Percentiles rank a stretch among this genome's conserved stretches.
phyloP scores from a whole-genome alignment of 2,113 vertebrate species.

The Anhinga anhinga region DNA sequence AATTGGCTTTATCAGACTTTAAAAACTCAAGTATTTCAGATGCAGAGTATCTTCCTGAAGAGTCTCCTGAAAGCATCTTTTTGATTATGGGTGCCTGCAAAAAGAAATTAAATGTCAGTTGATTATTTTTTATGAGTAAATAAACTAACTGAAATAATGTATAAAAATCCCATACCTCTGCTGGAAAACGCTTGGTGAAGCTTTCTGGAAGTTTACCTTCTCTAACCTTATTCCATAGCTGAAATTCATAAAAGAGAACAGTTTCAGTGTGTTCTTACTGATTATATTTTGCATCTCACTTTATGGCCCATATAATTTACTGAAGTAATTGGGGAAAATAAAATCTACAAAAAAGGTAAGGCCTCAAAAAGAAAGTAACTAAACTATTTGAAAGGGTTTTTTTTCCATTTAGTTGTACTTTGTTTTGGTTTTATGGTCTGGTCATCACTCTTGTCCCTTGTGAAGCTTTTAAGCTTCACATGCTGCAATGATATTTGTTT shows the following conservation, averaged over 20 bases:
- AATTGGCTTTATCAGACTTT: neutral
- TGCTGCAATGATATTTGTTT: neutral
- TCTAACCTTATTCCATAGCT: neutral
- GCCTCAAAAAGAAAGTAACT: neutral
- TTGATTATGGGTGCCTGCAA: conserved; percentile 24
- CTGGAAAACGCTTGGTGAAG: neutral
- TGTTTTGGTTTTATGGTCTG: neutral
- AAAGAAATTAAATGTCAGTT: neutral
- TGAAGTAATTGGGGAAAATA: neutral
- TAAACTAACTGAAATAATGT: neutral
- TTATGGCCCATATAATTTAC: neutral
- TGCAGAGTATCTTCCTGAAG: neutral
- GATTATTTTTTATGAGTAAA: neutral
- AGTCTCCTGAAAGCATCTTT: neutral
- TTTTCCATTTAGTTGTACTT: neutral
- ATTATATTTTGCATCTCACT: neutral
- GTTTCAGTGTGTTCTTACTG: neutral
- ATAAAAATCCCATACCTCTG: neutral
- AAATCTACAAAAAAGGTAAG: neutral
- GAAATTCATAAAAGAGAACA: neutral
- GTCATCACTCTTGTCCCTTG: neutral
- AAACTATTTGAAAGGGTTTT: neutral
- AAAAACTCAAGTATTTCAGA: neutral
- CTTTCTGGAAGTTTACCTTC: rapidly evolving
- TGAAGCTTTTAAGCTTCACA: neutral